Conservation (phyloP, 2,113 vertebrate species). For the Tragelaphus buxtoni region DNA sequence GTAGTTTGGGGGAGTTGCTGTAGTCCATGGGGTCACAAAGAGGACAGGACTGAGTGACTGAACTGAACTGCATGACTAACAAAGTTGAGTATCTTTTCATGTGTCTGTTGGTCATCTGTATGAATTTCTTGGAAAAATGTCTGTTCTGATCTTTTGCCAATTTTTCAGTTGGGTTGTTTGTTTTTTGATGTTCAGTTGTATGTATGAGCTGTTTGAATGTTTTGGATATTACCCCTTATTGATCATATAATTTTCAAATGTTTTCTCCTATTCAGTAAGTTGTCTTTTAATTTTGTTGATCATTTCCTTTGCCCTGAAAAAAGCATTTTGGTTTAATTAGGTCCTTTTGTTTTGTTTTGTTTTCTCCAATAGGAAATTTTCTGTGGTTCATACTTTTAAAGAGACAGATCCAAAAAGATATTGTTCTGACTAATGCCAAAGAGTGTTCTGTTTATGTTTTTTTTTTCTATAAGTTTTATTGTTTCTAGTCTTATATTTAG, state of each 20-base stretch:
- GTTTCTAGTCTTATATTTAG: neutral
- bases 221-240: neutral
- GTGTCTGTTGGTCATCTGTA: neutral
- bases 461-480: neutral
- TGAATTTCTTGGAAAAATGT: neutral
- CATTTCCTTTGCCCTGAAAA: neutral
- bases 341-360: neutral
- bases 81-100: neutral
- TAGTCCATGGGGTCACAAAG: no score
- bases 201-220: neutral
- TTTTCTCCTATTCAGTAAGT: neutral
- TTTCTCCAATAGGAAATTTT: neutral
- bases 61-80: neutral
- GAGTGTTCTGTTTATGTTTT: neutral
- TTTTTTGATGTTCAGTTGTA: neutral
- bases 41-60: no score
- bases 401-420: neutral
- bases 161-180: neutral
- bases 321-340: neutral
- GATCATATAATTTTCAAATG: neutral
- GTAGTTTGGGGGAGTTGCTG: no score
- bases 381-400: neutral
- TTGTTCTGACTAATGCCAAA: neutral
- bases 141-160: neutral
- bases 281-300: neutral